Evolutionary conservation across 2,113 vertebrate genomes (phyloP).

Genomic region (Antechinus stuartii): DNA sequence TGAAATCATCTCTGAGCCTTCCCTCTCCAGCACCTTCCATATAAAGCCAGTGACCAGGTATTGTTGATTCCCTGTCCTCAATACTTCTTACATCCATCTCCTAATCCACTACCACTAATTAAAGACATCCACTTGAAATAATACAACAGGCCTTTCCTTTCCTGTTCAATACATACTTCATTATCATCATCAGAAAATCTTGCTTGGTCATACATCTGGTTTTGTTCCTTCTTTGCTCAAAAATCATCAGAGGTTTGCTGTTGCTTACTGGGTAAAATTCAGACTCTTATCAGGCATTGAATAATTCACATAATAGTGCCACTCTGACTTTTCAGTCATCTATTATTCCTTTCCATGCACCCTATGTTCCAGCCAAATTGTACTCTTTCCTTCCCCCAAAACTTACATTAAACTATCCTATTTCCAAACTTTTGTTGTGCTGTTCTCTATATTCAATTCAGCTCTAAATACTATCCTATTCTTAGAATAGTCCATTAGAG

Average conservation of each 20-base stretch:
- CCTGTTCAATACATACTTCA: not conserved
- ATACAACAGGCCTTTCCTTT: not conserved
- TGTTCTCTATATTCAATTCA: not conserved
- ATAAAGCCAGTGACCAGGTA: not conserved
- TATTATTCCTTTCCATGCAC: not conserved
- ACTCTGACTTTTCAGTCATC: not conserved
- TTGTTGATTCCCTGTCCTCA: not conserved
- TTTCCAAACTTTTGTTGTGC: not conserved
- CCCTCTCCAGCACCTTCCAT: not conserved
- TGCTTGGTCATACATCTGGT: not conserved
- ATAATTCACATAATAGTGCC: not conserved
- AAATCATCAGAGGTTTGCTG: not conserved
- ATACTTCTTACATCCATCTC: not conserved
- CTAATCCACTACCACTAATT: not conserved
- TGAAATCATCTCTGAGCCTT: not conserved
- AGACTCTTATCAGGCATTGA: not conserved
- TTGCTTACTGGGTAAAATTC: not conserved
- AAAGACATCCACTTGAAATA: not conserved
- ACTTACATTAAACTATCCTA: too few species aligned
- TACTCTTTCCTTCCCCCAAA: too few species aligned
- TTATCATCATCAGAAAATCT: not conserved
- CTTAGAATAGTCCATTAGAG: not conserved
- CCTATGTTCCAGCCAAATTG: too few species aligned
- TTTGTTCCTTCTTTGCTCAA: not conserved
- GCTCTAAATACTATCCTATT: not conserved